Percentiles rank a stretch among this genome's conserved stretches.
Evolutionary conservation across 2,113 vertebrate genomes (phyloP).

Genomic region (Bos indicus): DNA sequence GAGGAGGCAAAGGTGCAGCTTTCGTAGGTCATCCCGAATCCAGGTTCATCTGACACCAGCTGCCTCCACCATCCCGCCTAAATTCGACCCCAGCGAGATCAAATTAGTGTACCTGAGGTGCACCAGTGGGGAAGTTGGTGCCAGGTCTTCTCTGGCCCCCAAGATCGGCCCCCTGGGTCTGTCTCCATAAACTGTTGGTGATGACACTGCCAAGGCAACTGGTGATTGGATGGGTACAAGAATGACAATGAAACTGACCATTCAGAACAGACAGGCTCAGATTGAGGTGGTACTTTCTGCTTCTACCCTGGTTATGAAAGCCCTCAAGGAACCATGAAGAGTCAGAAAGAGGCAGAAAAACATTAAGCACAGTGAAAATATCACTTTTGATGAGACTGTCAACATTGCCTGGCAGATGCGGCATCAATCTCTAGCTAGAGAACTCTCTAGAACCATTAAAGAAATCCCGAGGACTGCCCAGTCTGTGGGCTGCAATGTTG

Average conservation of each 20-base stretch:
- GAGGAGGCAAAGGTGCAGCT: background rate
- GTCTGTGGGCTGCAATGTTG: background rate
- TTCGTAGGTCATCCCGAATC: accelerated
- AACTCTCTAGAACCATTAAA: background rate
- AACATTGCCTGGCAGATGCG: background rate
- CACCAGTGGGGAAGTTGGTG: background rate
- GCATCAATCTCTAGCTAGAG: background rate
- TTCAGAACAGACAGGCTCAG: background rate
- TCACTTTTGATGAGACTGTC: background rate
- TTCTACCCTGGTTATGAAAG: background rate
- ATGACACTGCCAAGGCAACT: background rate
- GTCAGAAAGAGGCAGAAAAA: background rate
- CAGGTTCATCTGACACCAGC: background rate
- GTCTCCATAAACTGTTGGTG: background rate
- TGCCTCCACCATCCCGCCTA: background rate
- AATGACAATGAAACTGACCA: background rate
- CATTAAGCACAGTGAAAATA: background rate
- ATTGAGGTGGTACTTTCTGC: background rate
- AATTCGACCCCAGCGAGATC: background rate
- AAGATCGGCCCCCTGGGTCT: background rate
- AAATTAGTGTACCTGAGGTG: background rate
- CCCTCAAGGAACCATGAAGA: background rate
- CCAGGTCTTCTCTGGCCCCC: background rate
- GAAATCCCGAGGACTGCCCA: background rate
- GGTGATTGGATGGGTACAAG: background rate